These are phyloP conservation scores for Penaeus vannamei DNA, from an alignment of 1,140 invertebrate species.

Conservation along the genomic window DNA sequence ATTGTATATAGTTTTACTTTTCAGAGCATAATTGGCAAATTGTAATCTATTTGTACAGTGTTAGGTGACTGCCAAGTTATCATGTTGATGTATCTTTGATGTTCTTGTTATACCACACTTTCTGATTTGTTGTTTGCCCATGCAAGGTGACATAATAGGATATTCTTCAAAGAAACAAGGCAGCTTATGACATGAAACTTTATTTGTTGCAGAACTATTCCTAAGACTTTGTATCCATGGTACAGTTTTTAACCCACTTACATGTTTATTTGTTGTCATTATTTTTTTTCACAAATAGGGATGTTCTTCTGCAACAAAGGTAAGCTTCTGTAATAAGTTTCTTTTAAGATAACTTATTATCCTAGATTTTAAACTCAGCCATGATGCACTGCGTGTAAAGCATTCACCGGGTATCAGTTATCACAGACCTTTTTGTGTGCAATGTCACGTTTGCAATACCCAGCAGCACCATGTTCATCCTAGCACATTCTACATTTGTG, in stretches of 20 bases:
- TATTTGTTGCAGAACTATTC: too few species aligned
- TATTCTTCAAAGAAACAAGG: too few species aligned
- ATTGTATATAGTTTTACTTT: constrained; percentile 59
- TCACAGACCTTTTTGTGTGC: constrained; percentile 14
- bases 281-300: not conserved
- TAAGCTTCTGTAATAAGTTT: not conserved
- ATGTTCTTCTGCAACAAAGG: not conserved
- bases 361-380: constrained; percentile 13
- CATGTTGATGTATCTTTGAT: constrained; percentile 51
- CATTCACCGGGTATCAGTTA: constrained; percentile 16
- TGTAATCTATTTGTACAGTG: constrained; percentile 61
- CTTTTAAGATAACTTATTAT: not conserved
- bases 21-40: constrained; percentile 54
- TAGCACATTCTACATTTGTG: constrained; percentile 11
- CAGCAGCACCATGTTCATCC: constrained; percentile 49
- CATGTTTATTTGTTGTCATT: constrained; percentile 14
- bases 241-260: not conserved
- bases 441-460: constrained; percentile 14
- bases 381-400: constrained; percentile 37
- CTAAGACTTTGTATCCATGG: too few species aligned
- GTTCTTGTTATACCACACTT: constrained; percentile 57
- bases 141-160: not conserved
- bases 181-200: constrained; percentile 25
- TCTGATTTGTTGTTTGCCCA: constrained; percentile 44
- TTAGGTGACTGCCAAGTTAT: constrained; percentile 50